phyloP scores from a whole-genome alignment of 2,888 invertebrate species.

The Copidosoma aretas region DNA sequence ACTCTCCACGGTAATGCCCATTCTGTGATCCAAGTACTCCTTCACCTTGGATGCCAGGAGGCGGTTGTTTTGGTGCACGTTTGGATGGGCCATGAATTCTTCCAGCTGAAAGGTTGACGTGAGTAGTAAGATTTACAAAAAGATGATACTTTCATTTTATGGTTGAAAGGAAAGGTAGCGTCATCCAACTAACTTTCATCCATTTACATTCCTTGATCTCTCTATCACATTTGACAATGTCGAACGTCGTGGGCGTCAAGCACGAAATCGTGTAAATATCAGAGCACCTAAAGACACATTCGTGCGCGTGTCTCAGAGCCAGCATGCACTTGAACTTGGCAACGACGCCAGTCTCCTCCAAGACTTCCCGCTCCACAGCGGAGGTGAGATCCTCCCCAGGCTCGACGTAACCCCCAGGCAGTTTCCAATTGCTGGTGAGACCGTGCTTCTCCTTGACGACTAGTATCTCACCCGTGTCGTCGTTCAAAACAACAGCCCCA shows the following conservation, averaged over 20 bases:
- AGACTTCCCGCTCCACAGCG: conserved; percentile 84
- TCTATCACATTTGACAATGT: conserved; percentile 73
- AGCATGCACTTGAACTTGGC: conserved; percentile 79
- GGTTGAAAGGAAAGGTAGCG: too few relatives aligned
- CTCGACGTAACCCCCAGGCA: conserved; percentile 92
- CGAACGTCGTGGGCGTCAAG: conserved; percentile 70
- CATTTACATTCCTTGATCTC: conserved; percentile 83
- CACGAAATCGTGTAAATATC: conserved; percentile 85
- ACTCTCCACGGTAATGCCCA: conserved; percentile 68
- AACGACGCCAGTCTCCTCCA: conserved; percentile 87
- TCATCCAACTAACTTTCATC: conserved; percentile 74
- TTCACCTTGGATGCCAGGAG: conserved; percentile 72
- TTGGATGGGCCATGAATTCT: conserved; percentile 74
- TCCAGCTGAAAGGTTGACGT: conserved; percentile 63
- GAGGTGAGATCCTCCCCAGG: conserved; percentile 83
- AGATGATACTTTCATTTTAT: too few relatives aligned
- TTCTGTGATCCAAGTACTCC: conserved; percentile 69
- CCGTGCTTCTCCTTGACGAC: conserved; percentile 79
- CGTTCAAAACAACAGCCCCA: conserved; percentile 85
- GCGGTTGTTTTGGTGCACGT: conserved; percentile 76
- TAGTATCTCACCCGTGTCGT: conserved; percentile 73
- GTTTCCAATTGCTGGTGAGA: conserved; percentile 71
- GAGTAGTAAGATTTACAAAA: too few relatives aligned
- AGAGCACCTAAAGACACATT: conserved; percentile 79
- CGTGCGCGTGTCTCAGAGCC: conserved; percentile 79